Evolutionary conservation across 2,113 vertebrate genomes (phyloP).

Genomic region (Pleuronectes platessa): DNA sequence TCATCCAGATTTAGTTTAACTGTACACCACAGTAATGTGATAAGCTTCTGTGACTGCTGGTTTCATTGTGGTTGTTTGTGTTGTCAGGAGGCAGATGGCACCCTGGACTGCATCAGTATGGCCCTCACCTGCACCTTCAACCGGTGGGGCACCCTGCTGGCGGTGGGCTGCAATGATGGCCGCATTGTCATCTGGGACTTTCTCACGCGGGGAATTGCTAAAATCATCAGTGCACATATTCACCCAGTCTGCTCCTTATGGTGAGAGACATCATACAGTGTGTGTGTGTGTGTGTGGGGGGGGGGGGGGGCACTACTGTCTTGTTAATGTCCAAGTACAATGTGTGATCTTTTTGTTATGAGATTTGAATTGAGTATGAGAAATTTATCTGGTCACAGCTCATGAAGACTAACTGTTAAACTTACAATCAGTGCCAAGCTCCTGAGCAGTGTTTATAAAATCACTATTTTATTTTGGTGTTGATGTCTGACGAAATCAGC

Average conservation of each 20-base stretch:
- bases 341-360: too few species aligned
- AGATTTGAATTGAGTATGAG: too few species aligned
- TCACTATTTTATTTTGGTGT: too few species aligned
- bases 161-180: slow-evolving; percentile 97
- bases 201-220: slow-evolving; percentile 95
- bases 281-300: background rate
- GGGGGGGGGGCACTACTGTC: too few species aligned
- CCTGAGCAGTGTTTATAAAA: too few species aligned
- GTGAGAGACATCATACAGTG: slow-evolving; percentile 73
- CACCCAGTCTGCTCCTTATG: slow-evolving; percentile 96
- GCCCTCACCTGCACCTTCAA: slow-evolving; percentile 99
- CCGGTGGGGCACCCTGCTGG: slow-evolving; percentile 96
- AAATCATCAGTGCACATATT: slow-evolving; percentile 98
- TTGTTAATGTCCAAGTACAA: too few species aligned
- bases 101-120: slow-evolving; percentile 98
- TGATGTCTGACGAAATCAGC: too few species aligned
- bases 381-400: too few species aligned
- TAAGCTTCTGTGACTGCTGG: background rate
- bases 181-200: slow-evolving; percentile 99
- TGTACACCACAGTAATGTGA: background rate
- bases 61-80: slow-evolving; percentile 17
- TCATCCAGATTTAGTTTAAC: background rate
- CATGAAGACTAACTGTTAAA: too few species aligned
- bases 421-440: too few species aligned
- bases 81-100: slow-evolving; percentile 93